These are phyloP conservation scores for Oostethus manadensis DNA, from an alignment of 2,113 vertebrate species.

Conservation along the genomic window DNA sequence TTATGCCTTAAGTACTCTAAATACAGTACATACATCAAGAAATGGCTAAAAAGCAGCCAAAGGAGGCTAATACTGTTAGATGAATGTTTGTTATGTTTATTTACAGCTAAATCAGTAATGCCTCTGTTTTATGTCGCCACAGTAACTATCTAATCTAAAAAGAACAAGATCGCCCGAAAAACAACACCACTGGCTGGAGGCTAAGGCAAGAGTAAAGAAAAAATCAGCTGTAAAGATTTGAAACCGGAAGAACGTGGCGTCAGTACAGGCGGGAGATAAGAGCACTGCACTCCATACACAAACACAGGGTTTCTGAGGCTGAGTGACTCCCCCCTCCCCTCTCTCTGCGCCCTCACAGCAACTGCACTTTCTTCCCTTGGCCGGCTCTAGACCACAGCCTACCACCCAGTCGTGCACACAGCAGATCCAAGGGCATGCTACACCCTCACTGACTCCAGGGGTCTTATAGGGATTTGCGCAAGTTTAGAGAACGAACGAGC, in stretches of 20 bases:
- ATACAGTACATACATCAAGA: constrained; percentile 6
- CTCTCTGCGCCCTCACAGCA: constrained; percentile 67
- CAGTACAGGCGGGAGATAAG: constrained; percentile 87
- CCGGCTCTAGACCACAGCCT: constrained; percentile 58
- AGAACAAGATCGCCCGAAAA: constrained; percentile 60
- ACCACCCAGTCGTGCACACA: constrained; percentile 63
- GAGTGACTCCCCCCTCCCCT: constrained; percentile 65
- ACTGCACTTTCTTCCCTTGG: constrained; percentile 39
- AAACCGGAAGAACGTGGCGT: constrained; percentile 97
- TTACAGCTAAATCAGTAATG: constrained; percentile 28
- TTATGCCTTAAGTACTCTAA: neutral
- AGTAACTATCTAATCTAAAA: constrained; percentile 68
- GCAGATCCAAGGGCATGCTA: constrained; percentile 62
- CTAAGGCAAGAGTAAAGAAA: constrained; percentile 74
- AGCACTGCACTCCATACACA: constrained; percentile 79
- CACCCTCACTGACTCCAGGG: constrained; percentile 59
- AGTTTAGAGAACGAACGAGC: constrained; percentile 33
- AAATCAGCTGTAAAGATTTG: constrained; percentile 89
- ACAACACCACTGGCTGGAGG: constrained; percentile 64
- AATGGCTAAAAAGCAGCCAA: constrained; percentile 19
- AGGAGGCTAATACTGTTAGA: constrained; percentile 5
- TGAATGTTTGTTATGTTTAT: constrained; percentile 25
- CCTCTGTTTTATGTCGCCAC: constrained; percentile 42
- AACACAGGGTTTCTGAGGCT: constrained; percentile 76
- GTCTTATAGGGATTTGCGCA: constrained; percentile 61